phyloP scores from a whole-genome alignment of 1,140 invertebrate genomes.

The Drosophila micromelanica region DNA sequence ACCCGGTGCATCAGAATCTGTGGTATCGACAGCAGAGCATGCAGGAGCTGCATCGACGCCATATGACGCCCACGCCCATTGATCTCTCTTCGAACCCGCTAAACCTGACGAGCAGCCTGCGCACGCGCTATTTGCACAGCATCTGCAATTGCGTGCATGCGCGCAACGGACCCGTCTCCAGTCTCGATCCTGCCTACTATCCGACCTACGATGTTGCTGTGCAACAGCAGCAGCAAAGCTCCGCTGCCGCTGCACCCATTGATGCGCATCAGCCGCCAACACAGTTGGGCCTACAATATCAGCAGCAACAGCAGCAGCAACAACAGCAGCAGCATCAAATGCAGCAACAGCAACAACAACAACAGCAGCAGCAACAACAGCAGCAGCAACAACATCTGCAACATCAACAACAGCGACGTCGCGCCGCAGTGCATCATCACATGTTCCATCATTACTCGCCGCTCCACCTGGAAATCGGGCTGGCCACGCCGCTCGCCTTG shows the following conservation, averaged over 20 bases:
- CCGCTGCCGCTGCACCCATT: constrained; percentile 25
- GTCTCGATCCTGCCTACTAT: constrained; percentile 80
- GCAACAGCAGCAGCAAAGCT: constrained; percentile 18
- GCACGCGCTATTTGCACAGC: constrained; percentile 68
- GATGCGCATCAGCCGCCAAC: constrained; percentile 42
- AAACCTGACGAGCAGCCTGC: constrained; percentile 69
- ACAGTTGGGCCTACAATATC: constrained; percentile 28
- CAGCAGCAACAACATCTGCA: constrained; percentile 49
- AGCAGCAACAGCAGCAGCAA: constrained; percentile 14
- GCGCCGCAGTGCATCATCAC: constrained; percentile 87
- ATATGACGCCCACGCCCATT: constrained; percentile 80
- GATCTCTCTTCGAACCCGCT: constrained; percentile 79
- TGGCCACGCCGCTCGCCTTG: constrained; percentile 62
- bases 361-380: constrained; percentile 30
- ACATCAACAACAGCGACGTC: constrained; percentile 74
- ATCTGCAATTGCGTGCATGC: constrained; percentile 76
- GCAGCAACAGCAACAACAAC: constrained; percentile 14
- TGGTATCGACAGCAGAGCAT: constrained; percentile 90
- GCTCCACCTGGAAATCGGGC: constrained; percentile 86
- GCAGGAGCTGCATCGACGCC: constrained; percentile 85
- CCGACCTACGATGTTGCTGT: constrained; percentile 64
- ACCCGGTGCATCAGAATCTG: constrained; percentile 89
- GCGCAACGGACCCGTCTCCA: constrained; percentile 75
- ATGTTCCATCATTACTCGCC: constrained; percentile 88
- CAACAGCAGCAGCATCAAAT: constrained; percentile 8